Percentiles rank a stretch among this genome's conserved stretches.
Evolutionary conservation across 2,113 vertebrate genomes (phyloP).

Genomic region (Polypterus senegalus): DNA sequence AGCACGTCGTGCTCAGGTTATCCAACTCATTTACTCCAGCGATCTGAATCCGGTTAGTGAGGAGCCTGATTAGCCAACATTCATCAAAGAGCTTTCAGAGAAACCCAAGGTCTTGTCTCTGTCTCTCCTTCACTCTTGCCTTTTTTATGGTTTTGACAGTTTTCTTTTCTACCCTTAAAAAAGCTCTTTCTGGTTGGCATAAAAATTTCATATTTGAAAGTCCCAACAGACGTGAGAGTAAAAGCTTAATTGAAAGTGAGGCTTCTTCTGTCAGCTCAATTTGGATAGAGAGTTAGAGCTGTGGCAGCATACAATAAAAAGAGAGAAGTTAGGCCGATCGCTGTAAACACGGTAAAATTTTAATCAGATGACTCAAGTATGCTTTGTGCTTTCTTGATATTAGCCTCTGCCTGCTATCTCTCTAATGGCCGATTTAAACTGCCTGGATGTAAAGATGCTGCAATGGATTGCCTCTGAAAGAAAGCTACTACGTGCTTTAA

Average conservation of each 20-base stretch:
- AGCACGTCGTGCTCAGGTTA: background rate
- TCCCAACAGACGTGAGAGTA: slow-evolving; percentile 30
- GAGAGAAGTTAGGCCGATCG: background rate
- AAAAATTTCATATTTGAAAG: slow-evolving; percentile 34
- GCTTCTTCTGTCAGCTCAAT: slow-evolving; percentile 3
- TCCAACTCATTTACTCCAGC: too few species aligned
- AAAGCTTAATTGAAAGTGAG: slow-evolving; percentile 32
- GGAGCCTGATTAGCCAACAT: too few species aligned
- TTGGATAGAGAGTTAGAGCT: background rate
- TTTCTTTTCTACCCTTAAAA: slow-evolving; percentile 6
- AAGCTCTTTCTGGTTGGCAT: slow-evolving; percentile 29
- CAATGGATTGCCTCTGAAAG: too few species aligned
- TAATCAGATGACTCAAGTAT: background rate
- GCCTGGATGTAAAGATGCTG: background rate
- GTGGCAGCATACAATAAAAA: background rate
- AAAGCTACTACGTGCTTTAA: too few species aligned
- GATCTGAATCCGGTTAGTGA: too few species aligned
- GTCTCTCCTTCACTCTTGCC: slow-evolving; percentile 1
- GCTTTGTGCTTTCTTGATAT: background rate
- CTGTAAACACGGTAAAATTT: background rate
- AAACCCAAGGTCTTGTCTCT: background rate
- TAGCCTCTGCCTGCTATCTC: background rate
- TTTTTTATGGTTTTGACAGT: background rate
- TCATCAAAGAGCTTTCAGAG: too few species aligned
- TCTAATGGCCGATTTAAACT: background rate